Percentiles rank a stretch among this genome's conserved stretches.
These are phyloP conservation scores for Rutpela maculata DNA, from an alignment of 2,888 invertebrate genomes.

Conservation along the genomic window DNA sequence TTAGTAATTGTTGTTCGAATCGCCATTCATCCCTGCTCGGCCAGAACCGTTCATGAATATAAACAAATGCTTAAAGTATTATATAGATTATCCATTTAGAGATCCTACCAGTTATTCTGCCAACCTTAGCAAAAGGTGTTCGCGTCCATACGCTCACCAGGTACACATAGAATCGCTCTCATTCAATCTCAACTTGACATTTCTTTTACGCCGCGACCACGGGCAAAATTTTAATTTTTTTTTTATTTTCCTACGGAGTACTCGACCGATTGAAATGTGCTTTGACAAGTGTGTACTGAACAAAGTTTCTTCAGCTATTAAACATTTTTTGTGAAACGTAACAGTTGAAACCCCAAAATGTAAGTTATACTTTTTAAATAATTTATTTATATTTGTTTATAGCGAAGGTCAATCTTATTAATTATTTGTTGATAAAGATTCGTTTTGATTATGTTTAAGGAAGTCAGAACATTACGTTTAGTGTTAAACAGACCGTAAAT, in stretches of 20 bases:
- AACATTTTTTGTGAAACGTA: constrained; percentile 27
- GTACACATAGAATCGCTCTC: constrained; percentile 12
- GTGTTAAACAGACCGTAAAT: constrained; percentile 5
- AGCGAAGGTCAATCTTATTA: constrained; percentile 1
- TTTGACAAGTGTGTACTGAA: constrained; percentile 14
- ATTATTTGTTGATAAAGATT: neutral
- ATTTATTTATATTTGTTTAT: neutral
- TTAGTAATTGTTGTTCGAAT: constrained; percentile 25
- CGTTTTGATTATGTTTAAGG: neutral
- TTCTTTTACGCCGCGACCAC: neutral
- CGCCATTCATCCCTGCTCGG: constrained; percentile 45
- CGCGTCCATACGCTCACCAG: constrained; percentile 21
- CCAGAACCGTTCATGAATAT: constrained; percentile 43
- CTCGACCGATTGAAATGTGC: constrained; percentile 23
- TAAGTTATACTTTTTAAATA: constrained; percentile 23
- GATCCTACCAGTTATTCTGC: constrained; percentile 50
- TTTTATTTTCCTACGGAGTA: neutral
- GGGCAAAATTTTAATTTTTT: neutral
- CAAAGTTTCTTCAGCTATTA: neutral
- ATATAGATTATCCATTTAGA: constrained; percentile 52
- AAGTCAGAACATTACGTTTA: neutral
- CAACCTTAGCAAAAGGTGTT: constrained; percentile 53
- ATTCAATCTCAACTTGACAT: neutral
- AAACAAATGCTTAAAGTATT: constrained; percentile 53
- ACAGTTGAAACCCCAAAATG: constrained; percentile 7